A percentile compares a stretch with the other conserved stretches of the same genome.
Conservation (phyloP, 2,888 invertebrate species). For the Drosophila barbarae region DNA sequence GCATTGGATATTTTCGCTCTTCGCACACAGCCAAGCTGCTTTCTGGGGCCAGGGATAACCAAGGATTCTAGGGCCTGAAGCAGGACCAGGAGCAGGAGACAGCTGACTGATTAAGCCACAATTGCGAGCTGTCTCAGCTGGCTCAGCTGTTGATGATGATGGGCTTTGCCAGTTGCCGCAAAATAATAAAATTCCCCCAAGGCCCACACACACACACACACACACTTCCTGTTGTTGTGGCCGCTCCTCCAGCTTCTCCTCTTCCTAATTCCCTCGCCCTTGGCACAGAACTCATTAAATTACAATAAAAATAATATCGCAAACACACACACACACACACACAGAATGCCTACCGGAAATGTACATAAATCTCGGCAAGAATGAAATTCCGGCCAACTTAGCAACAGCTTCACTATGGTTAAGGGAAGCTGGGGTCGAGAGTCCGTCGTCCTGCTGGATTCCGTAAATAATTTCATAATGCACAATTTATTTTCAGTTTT, state of each 20-base stretch:
- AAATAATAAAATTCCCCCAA: conserved; percentile 32
- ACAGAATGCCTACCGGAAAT: conserved; percentile 14
- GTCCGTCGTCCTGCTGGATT: background rate
- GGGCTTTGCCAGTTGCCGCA: conserved; percentile 31
- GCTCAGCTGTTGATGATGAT: conserved; percentile 33
- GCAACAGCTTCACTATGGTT: conserved; percentile 1
- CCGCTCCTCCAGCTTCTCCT: background rate
- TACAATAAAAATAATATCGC: conserved; percentile 50
- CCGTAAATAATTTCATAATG: conserved; percentile 17
- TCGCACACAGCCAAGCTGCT: background rate
- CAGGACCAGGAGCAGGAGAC: conserved; percentile 10
- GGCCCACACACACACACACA: conserved; percentile 12
- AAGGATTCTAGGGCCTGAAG: background rate
- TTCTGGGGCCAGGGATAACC: conserved; percentile 1
- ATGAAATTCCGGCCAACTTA: conserved; percentile 5
- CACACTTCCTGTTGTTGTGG: conserved; percentile 2
- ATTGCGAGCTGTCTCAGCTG: conserved; percentile 49
- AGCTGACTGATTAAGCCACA: conserved; percentile 58
- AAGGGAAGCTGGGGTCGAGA: background rate
- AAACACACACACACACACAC: conserved; percentile 1
- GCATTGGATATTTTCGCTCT: background rate
- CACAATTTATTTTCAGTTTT: conserved; percentile 4
- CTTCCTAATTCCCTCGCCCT: conserved; percentile 9
- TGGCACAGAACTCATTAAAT: conserved; percentile 64
- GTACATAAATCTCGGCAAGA: conserved; percentile 21